Evolutionary conservation across 2,113 vertebrate genomes (phyloP).

Genomic region (Girardinichthys multiradiatus): DNA sequence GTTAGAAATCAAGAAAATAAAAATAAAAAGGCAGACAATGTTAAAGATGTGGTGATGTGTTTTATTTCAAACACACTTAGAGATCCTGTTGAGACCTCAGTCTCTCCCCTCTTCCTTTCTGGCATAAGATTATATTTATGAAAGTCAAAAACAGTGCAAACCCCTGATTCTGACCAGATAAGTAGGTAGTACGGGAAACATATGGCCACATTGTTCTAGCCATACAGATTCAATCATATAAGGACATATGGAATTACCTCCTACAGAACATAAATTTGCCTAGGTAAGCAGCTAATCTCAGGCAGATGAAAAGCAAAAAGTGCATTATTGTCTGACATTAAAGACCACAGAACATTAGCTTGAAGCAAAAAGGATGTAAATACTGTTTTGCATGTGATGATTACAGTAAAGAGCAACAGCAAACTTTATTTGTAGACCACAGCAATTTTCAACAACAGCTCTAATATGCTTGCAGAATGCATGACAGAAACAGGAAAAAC

Average conservation of each 20-base stretch:
- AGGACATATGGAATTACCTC: neutral
- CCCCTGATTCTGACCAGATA: neutral
- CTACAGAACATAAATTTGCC: neutral
- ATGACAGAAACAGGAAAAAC: neutral
- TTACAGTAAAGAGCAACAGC: neutral
- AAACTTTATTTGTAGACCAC: too few relatives aligned
- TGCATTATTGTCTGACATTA: neutral
- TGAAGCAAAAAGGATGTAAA: neutral
- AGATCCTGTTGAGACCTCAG: too few relatives aligned
- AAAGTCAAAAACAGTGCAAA: neutral
- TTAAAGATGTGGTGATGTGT: too few relatives aligned
- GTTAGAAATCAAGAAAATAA: neutral
- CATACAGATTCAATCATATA: neutral
- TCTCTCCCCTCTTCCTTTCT: neutral
- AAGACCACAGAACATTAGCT: neutral
- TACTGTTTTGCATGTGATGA: neutral
- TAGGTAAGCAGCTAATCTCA: neutral
- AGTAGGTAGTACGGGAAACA: neutral
- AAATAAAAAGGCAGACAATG: neutral
- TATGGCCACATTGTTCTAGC: neutral
- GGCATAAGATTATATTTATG: neutral
- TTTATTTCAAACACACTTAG: neutral
- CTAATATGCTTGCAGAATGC: neutral
- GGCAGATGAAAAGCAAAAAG: neutral
- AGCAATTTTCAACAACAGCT: neutral